A percentile compares a stretch with the other conserved stretches of the same genome.
Conservation (phyloP, 2,113 vertebrate species). For the Pavo muticus region DNA sequence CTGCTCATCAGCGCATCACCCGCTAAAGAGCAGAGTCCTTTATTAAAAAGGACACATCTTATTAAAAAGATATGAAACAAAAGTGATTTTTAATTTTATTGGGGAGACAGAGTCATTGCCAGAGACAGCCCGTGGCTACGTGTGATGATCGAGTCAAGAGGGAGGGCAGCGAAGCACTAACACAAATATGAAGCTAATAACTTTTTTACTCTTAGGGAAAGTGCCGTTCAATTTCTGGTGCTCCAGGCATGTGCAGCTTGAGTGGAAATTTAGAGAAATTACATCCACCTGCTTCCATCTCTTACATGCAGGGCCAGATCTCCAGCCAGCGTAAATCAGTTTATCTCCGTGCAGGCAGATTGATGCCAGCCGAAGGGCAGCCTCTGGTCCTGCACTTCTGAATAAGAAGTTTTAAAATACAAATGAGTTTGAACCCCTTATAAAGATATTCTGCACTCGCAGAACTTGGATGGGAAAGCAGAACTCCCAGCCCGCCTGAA, state of each 20-base stretch:
- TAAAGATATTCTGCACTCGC: not conserved
- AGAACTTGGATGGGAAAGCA: not conserved
- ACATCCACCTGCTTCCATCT: slow-evolving; percentile 65
- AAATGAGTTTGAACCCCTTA: slow-evolving; percentile 65
- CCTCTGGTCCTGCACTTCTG: slow-evolving; percentile 45
- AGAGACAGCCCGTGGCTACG: slow-evolving; percentile 72
- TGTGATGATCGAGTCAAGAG: slow-evolving; percentile 56
- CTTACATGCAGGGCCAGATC: slow-evolving; percentile 41
- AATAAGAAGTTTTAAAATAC: slow-evolving; percentile 71
- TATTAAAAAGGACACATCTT: slow-evolving; percentile 67
- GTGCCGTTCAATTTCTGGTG: slow-evolving; percentile 70
- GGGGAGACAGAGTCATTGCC: slow-evolving; percentile 67
- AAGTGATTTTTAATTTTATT: slow-evolving; percentile 80
- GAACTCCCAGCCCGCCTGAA: not conserved
- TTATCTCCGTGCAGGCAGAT: slow-evolving; percentile 52
- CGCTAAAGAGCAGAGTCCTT: slow-evolving; percentile 54
- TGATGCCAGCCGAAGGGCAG: slow-evolving; percentile 58
- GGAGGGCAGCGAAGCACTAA: slow-evolving; percentile 46
- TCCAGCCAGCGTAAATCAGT: slow-evolving; percentile 51
- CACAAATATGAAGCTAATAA: slow-evolving; percentile 78
- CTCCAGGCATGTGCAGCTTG: slow-evolving; percentile 66
- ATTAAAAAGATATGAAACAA: slow-evolving; percentile 70
- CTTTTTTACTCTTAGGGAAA: slow-evolving; percentile 72
- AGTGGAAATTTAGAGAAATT: slow-evolving; percentile 69
- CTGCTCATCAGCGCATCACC: slow-evolving; percentile 45